Percentiles rank a stretch among this genome's conserved stretches.
Conservation (phyloP, 2,113 vertebrate species). For the Heterochromis multidens region DNA sequence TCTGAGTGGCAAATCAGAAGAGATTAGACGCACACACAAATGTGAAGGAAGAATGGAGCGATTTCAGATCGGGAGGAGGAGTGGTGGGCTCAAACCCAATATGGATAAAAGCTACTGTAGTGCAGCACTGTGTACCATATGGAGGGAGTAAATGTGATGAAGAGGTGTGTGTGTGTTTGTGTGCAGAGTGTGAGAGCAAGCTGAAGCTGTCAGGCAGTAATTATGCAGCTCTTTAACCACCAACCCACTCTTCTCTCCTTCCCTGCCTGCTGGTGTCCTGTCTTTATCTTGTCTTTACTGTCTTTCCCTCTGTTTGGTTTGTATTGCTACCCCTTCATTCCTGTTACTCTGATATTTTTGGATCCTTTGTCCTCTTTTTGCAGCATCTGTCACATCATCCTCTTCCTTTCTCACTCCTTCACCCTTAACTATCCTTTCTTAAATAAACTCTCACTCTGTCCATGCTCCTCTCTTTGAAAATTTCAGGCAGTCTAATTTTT, state of each 20-base stretch:
- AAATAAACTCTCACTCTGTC: not conserved
- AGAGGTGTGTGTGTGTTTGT: slow-evolving; percentile 10
- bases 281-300: slow-evolving; percentile 43
- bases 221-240: slow-evolving; percentile 61
- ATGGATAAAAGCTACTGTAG: slow-evolving; percentile 10
- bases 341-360: slow-evolving; percentile 31
- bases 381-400: slow-evolving; percentile 9
- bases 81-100: slow-evolving; percentile 17
- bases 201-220: slow-evolving; percentile 49
- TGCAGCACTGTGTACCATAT: slow-evolving; percentile 29
- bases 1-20: not conserved
- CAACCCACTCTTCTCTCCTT: slow-evolving; percentile 19
- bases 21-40: not conserved
- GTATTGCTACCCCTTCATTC: slow-evolving; percentile 38
- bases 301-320: slow-evolving; percentile 14
- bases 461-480: not conserved
- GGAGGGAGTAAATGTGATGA: slow-evolving; percentile 20
- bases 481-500: not conserved
- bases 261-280: slow-evolving; percentile 36
- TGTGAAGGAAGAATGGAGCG: not conserved
- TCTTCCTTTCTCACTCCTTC: not conserved
- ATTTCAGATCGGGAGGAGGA: not conserved
- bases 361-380: slow-evolving; percentile 26
- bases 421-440: not conserved
- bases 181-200: not conserved